Percentiles rank a stretch among this genome's conserved stretches.
phyloP scores from a whole-genome alignment of 2,888 invertebrate species.

The Cataglyphis albicans region DNA sequence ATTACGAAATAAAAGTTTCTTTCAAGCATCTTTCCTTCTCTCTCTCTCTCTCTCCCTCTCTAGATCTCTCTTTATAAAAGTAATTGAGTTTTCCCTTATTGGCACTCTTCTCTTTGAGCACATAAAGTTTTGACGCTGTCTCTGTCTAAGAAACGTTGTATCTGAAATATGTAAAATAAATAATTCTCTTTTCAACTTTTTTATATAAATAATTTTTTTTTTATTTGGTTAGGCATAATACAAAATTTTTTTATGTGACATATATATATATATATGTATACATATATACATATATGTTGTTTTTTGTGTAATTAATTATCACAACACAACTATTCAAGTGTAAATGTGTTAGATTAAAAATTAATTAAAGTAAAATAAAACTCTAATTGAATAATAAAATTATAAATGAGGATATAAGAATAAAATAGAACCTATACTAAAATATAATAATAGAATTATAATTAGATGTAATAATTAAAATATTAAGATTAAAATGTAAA shows the following conservation, averaged over 20 bases:
- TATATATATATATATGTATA: background rate
- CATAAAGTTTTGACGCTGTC: background rate
- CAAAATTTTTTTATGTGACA: background rate
- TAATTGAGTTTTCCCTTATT: conserved; percentile 23
- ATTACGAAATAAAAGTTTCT: conserved; percentile 37
- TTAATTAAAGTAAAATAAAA: background rate
- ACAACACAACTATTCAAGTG: no score
- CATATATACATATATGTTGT: background rate
- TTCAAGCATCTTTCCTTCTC: background rate
- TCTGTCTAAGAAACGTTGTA: background rate
- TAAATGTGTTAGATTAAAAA: background rate
- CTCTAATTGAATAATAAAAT: background rate
- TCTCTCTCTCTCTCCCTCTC: background rate
- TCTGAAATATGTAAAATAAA: background rate
- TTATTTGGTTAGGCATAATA: background rate
- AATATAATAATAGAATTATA: background rate
- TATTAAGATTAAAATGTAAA: background rate
- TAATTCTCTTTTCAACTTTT: background rate
- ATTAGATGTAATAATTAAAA: background rate
- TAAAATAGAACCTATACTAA: background rate
- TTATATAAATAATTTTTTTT: conserved; percentile 1
- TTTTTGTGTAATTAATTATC: no score
- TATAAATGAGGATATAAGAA: no score
- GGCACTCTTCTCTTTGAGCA: conserved; percentile 19
- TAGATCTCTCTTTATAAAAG: conserved; percentile 9